These are phyloP conservation scores for Brenthis hecate DNA, from an alignment of 2,888 invertebrate species.

Conservation along the genomic window DNA sequence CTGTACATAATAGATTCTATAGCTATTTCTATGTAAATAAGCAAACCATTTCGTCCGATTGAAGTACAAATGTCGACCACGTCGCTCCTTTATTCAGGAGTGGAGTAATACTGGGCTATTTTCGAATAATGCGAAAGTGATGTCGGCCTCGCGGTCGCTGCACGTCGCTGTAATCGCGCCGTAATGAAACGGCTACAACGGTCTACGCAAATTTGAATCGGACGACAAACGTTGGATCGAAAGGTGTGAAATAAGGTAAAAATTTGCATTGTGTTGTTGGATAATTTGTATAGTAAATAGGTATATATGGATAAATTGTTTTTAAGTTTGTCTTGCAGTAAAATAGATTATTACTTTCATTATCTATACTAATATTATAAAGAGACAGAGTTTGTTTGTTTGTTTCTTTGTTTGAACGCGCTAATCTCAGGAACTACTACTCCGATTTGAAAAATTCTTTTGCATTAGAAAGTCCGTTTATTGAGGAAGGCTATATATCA, in stretches of 20 bases:
- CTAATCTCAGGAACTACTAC: no score
- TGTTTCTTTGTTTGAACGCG: no score
- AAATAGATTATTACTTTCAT: no score
- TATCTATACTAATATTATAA: no score
- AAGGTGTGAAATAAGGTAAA: background rate
- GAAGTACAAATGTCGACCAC: slow-evolving; percentile 2
- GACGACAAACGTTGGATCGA: slow-evolving; percentile 1
- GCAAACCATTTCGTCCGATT: background rate
- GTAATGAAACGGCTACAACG: slow-evolving; percentile 14
- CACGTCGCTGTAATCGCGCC: slow-evolving; percentile 4
- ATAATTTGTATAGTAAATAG: no score
- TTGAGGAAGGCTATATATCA: no score
- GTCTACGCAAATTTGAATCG: slow-evolving; percentile 15
- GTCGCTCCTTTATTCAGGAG: background rate
- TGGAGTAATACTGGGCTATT: slow-evolving; percentile 23
- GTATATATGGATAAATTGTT: no score
- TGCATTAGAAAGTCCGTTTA: no score
- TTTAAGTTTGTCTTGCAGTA: no score
- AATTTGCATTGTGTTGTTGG: background rate
- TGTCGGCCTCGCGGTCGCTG: slow-evolving; percentile 24
- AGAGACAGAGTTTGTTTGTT: no score
- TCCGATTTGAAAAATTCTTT: no score
- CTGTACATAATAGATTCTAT: no score
- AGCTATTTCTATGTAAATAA: background rate
- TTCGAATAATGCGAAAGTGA: slow-evolving; percentile 29